Percentiles rank a stretch among this genome's conserved stretches.
Conservation (phyloP, 2,113 vertebrate species). For the Notarius lentiginosus region DNA sequence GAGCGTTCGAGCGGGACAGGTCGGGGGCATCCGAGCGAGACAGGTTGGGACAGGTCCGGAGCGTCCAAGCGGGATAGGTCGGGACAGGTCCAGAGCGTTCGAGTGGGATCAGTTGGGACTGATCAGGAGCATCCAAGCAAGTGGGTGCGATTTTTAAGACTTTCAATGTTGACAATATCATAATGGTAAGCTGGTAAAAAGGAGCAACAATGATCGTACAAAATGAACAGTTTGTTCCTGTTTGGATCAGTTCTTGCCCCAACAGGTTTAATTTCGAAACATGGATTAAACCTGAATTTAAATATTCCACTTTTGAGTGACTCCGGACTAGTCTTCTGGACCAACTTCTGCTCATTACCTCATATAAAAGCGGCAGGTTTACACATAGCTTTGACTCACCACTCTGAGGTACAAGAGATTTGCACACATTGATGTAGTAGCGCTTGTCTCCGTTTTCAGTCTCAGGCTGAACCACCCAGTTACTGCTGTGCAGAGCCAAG, state of each 20-base stretch:
- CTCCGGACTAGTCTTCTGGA: background rate
- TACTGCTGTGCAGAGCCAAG: slow-evolving; percentile 78
- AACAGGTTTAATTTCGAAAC: background rate
- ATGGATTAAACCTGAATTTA: background rate
- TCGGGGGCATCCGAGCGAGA: no score
- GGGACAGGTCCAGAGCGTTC: no score
- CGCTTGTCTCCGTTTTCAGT: slow-evolving; percentile 59
- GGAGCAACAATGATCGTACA: background rate
- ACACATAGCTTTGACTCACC: slow-evolving; percentile 60
- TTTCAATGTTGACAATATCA: background rate
- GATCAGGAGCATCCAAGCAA: no score
- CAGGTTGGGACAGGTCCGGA: no score
- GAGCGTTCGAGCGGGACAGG: no score
- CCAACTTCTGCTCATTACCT: background rate
- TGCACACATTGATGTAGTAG: slow-evolving; percentile 92
- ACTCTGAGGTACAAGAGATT: slow-evolving; percentile 79
- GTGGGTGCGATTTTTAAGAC: no score
- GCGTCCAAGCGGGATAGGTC: no score
- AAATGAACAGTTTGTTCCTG: background rate
- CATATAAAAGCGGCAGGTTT: background rate
- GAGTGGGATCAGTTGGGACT: no score
- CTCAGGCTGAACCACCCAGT: slow-evolving; percentile 80
- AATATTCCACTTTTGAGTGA: background rate
- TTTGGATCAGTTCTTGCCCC: background rate
- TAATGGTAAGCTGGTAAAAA: background rate